Percentiles rank a stretch among this genome's conserved stretches.
phyloP scores from a whole-genome alignment of 2,113 vertebrate species.

The Haliaeetus leucogaster region DNA sequence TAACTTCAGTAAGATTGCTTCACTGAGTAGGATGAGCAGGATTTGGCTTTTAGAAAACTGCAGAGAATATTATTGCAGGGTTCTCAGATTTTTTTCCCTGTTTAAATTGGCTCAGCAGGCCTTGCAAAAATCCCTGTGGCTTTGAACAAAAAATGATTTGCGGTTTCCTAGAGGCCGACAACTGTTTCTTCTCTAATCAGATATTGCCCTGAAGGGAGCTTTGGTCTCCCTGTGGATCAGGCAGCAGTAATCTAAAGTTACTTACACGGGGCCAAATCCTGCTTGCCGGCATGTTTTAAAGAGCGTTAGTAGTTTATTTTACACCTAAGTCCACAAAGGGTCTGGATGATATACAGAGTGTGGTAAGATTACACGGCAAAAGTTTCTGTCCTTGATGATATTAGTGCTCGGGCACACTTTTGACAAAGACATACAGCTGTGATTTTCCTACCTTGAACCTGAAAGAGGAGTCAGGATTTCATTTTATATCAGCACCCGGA shows the following conservation, averaged over 20 bases:
- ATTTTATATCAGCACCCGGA: slow-evolving; percentile 59
- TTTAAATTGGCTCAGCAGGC: slow-evolving; percentile 41
- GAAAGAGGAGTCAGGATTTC: slow-evolving; percentile 60
- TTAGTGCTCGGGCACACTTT: slow-evolving; percentile 37
- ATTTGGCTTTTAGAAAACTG: background rate
- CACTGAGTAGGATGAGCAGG: slow-evolving; percentile 15
- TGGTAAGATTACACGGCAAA: slow-evolving; percentile 9
- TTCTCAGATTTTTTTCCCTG: background rate
- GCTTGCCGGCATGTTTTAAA: background rate
- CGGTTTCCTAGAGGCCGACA: slow-evolving; percentile 14
- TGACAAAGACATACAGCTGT: slow-evolving; percentile 49
- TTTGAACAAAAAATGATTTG: slow-evolving; percentile 51
- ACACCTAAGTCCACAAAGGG: background rate
- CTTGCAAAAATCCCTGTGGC: slow-evolving; percentile 26
- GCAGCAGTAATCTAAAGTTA: slow-evolving; percentile 16
- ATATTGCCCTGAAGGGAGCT: slow-evolving; percentile 22
- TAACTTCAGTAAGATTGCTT: background rate
- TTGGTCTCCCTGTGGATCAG: slow-evolving; percentile 12
- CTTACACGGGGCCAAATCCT: slow-evolving; percentile 21
- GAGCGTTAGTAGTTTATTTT: background rate
- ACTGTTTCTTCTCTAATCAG: slow-evolving; percentile 44
- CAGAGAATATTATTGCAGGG: background rate
- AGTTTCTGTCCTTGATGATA: slow-evolving; percentile 31
- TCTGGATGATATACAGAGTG: background rate
- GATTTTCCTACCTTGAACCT: slow-evolving; percentile 68